phyloP scores from a whole-genome alignment of 2,113 vertebrate genomes.

The Piaya cayana region DNA sequence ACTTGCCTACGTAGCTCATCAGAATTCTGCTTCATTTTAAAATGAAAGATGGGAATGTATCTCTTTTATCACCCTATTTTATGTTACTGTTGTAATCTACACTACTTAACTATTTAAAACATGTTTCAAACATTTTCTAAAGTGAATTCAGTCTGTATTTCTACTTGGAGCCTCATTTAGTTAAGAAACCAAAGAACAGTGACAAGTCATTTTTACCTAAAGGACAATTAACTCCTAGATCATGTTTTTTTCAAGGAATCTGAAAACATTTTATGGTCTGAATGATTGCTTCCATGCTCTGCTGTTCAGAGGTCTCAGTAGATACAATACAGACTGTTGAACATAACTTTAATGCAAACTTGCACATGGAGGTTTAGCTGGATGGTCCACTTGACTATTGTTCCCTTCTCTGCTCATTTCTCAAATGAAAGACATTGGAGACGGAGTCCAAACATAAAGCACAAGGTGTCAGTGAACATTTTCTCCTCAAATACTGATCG shows the following conservation, averaged over 20 bases:
- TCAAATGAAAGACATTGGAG: neutral
- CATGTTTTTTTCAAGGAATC: neutral
- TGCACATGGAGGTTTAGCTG: neutral
- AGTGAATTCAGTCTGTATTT: neutral
- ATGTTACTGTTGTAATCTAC: neutral
- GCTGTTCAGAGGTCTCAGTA: neutral
- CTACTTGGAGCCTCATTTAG: neutral
- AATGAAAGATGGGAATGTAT: neutral
- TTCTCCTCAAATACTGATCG: neutral
- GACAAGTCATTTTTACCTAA: neutral
- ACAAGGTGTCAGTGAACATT: neutral
- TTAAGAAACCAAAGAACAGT: neutral
- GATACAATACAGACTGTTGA: neutral
- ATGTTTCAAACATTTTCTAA: neutral
- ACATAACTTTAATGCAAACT: neutral
- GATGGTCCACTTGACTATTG: neutral
- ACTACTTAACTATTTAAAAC: neutral
- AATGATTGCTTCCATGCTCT: neutral
- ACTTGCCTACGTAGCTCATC: neutral
- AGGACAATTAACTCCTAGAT: neutral
- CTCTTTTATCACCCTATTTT: neutral
- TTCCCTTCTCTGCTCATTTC: neutral
- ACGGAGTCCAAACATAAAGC: neutral
- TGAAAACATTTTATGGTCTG: neutral
- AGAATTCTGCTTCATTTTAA: conserved; percentile 2